A percentile compares a stretch with the other conserved stretches of the same genome.
Evolutionary conservation across 2,888 invertebrate genomes (phyloP).

Genomic region (Omphaloscelis lunosa): DNA sequence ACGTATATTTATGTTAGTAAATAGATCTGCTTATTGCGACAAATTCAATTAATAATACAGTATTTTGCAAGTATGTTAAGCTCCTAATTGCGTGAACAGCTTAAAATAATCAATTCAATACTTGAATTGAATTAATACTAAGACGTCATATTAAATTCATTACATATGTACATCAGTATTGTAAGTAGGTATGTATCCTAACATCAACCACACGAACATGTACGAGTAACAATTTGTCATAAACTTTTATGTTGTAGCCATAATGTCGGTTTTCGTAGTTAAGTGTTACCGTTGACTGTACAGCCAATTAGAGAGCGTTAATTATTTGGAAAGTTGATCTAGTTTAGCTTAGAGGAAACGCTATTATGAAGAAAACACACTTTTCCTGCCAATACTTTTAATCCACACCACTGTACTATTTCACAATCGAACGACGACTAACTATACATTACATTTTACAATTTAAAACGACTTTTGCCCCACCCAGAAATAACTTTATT

Average conservation of each 20-base stretch:
- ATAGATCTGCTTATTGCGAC: not conserved
- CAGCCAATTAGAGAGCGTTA: constrained; percentile 51
- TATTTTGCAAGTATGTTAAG: not conserved
- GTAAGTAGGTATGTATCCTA: not conserved
- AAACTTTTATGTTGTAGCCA: not conserved
- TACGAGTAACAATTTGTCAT: not conserved
- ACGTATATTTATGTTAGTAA: not conserved
- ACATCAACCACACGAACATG: not conserved
- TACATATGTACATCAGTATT: constrained; percentile 21
- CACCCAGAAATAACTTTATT: too few relatives aligned
- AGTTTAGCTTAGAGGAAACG: constrained; percentile 53
- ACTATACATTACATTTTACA: too few relatives aligned
- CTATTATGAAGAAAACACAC: too few relatives aligned
- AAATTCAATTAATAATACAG: constrained; percentile 12
- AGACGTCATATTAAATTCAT: constrained; percentile 16
- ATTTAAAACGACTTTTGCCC: too few relatives aligned
- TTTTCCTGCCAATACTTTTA: too few relatives aligned
- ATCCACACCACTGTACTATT: too few relatives aligned
- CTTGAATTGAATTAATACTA: constrained; percentile 9
- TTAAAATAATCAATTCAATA: constrained; percentile 13
- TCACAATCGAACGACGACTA: too few relatives aligned
- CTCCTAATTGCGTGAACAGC: constrained; percentile 5
- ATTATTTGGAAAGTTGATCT: constrained; percentile 57
- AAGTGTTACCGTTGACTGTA: not conserved
- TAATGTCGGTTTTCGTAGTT: not conserved